A percentile compares a stretch with the other conserved stretches of the same genome.
phyloP scores from a whole-genome alignment of 2,113 vertebrate genomes.

The Lophochroa leadbeateri region DNA sequence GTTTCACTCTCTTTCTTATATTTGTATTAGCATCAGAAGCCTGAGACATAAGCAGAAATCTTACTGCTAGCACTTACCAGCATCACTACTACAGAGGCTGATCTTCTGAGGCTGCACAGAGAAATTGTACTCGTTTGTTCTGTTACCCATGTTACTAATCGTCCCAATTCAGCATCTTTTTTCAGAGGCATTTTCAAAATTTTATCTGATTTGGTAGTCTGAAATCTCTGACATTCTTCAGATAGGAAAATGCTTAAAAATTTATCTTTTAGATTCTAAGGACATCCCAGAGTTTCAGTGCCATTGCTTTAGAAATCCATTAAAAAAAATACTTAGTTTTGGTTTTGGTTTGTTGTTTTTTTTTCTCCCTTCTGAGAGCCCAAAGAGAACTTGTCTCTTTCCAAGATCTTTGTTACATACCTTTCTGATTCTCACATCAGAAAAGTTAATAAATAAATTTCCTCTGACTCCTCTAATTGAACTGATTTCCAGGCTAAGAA shows the following conservation, averaged over 20 bases:
- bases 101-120: neutral
- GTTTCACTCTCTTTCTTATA: neutral
- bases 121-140: neutral
- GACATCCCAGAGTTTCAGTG: neutral
- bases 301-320: neutral
- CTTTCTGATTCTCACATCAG: neutral
- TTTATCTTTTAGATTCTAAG: neutral
- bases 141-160: neutral
- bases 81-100: neutral
- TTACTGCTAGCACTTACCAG: neutral
- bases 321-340: neutral
- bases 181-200: neutral
- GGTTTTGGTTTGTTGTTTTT: accelerated
- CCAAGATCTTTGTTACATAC: neutral
- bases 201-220: neutral
- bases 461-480: neutral
- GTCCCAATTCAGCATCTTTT: neutral
- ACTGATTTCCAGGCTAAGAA: neutral
- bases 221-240: neutral
- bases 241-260: neutral
- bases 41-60: neutral
- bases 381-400: neutral
- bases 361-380: neutral
- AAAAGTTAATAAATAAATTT: neutral
- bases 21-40: neutral